Conservation (phyloP, 1,140 invertebrate genomes). For the Habropoda laboriosa region DNA sequence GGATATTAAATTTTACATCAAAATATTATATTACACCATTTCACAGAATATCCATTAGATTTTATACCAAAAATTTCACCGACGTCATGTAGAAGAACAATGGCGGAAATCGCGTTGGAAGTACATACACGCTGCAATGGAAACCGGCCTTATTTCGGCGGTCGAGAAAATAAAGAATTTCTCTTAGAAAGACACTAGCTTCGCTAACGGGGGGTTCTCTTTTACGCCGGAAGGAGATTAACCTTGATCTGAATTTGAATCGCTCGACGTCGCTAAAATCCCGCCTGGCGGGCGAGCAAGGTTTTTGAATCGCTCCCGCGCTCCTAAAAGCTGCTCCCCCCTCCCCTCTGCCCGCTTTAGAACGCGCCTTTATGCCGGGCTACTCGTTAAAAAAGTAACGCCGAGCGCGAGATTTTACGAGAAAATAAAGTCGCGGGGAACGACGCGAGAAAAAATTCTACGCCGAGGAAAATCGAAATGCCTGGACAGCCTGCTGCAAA, state of each 20-base stretch:
- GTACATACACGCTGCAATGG: neutral
- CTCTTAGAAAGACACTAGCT: neutral
- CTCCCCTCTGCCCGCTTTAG: too few species aligned
- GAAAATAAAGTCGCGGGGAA: constrained; percentile 5
- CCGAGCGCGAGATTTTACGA: neutral
- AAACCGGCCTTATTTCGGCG: neutral
- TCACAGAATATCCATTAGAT: too few species aligned
- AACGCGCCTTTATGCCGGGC: neutral
- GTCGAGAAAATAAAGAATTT: neutral
- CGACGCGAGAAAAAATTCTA: neutral
- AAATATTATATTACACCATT: too few species aligned
- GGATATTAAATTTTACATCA: too few species aligned
- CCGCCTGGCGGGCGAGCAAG: neutral
- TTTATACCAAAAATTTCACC: neutral
- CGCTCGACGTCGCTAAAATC: constrained; percentile 1
- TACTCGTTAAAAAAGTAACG: constrained; percentile 25
- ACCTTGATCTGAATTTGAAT: constrained; percentile 38
- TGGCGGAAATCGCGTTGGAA: neutral
- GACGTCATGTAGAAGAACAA: neutral
- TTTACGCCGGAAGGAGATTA: constrained; percentile 21
- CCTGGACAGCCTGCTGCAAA: neutral
- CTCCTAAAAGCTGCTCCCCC: constrained; percentile 2
- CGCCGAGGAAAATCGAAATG: neutral
- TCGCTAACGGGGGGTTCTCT: neutral
- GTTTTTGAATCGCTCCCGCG: neutral